These are phyloP conservation scores for Nemopilema nomurai DNA, from an alignment of 30 jellyfish, hydroid and myxozoan species.

Conservation along the genomic window DNA sequence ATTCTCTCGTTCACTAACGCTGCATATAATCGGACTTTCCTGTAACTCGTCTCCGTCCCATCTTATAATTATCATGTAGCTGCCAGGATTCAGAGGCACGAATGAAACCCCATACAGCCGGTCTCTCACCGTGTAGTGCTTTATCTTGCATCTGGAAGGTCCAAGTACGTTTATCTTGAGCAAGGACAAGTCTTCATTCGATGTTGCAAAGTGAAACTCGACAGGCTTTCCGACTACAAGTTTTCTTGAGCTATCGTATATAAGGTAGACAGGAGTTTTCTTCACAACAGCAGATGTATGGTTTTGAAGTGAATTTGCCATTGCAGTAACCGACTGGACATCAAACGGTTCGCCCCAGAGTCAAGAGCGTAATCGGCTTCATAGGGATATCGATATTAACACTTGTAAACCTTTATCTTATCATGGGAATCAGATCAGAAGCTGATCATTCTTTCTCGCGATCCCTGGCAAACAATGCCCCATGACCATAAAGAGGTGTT, in stretches of 20 bases:
- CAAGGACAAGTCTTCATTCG: constrained; percentile 35
- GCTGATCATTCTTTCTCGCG: neutral
- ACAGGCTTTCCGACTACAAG: constrained; percentile 38
- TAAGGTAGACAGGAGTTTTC: constrained; percentile 22
- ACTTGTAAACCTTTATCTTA: neutral
- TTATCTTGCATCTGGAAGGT: constrained; percentile 64
- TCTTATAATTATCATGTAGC: constrained; percentile 58
- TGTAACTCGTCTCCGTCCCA: constrained; percentile 57
- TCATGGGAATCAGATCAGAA: neutral
- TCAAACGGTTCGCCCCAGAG: neutral
- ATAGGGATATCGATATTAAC: neutral
- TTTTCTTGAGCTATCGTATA: constrained; percentile 20
- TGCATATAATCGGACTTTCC: constrained; percentile 56
- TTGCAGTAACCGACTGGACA: neutral
- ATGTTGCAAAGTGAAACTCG: constrained; percentile 65
- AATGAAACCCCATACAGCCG: constrained; percentile 67
- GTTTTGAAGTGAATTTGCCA: constrained; percentile 22
- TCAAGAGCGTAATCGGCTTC: constrained; percentile 17
- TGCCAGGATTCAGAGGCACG: constrained; percentile 57
- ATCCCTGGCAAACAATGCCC: neutral
- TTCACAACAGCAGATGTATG: constrained; percentile 42
- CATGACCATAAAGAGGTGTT: constrained; percentile 39
- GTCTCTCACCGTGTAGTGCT: constrained; percentile 51
- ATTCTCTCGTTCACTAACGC: constrained; percentile 35
- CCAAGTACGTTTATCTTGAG: constrained; percentile 58